These are phyloP conservation scores for Aythya baeri DNA, from an alignment of 2,113 vertebrate species.

Conservation along the genomic window DNA sequence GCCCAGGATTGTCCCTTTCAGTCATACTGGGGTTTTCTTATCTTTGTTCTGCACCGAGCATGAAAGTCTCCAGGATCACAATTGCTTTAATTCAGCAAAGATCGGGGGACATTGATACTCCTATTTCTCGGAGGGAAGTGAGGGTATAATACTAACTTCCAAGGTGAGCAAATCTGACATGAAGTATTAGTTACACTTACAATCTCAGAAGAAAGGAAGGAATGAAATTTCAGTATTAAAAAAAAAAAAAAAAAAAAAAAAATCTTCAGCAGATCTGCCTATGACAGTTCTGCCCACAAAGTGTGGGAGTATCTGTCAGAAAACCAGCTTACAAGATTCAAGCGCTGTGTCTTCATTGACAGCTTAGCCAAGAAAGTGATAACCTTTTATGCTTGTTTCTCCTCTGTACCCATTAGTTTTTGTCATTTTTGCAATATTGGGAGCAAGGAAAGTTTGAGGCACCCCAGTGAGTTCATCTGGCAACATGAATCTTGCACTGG, in stretches of 20 bases:
- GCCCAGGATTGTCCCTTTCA: background rate
- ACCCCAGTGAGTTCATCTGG: background rate
- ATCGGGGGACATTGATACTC: background rate
- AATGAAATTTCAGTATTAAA: background rate
- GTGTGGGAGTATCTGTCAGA: constrained; percentile 23
- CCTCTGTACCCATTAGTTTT: background rate
- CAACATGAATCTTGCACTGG: background rate
- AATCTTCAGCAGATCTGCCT: background rate
- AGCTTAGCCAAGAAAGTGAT: background rate
- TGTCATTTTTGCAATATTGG: background rate
- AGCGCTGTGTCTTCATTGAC: background rate
- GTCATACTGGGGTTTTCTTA: background rate
- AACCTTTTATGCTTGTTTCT: constrained; percentile 9
- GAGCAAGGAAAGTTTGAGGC: background rate
- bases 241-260: background rate
- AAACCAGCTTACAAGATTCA: constrained; percentile 15
- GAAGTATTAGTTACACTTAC: background rate
- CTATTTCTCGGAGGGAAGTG: background rate
- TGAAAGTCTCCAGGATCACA: background rate
- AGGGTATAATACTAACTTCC: background rate
- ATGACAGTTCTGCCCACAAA: background rate
- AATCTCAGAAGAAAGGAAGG: background rate
- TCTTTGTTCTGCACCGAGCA: background rate
- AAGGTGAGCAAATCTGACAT: background rate
- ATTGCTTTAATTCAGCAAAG: background rate